Evolutionary conservation across 2,797 vertebrate species (phyloP).

Genomic region (Poecilia gillii): DNA sequence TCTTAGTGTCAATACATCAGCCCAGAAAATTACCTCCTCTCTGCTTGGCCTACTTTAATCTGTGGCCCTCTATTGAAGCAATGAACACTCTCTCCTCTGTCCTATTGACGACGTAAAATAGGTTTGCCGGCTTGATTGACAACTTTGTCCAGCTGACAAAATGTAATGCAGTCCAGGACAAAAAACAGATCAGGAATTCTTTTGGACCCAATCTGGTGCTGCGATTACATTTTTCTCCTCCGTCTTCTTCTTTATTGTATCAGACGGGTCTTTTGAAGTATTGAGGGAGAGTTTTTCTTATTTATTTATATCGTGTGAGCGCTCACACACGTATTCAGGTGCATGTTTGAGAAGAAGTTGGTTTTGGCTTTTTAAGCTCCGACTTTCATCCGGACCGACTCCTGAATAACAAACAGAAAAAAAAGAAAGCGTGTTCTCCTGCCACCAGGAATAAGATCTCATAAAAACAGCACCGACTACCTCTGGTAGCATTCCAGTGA

Average conservation of each 20-base stretch:
- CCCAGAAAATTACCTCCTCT: conserved; percentile 80
- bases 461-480: conserved; percentile 1
- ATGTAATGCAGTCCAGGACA: conserved; percentile 79
- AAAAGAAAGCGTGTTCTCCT: conserved; percentile 11
- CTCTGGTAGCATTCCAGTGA: conserved; percentile 27
- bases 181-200: conserved; percentile 80
- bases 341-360: conserved; percentile 31
- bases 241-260: conserved; percentile 76
- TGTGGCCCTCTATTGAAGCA: conserved; percentile 79
- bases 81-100: conserved; percentile 74
- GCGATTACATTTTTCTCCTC: conserved; percentile 78
- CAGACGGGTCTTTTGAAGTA: conserved; percentile 73
- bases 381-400: conserved; percentile 35
- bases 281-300: conserved; percentile 57
- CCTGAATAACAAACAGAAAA: conserved; percentile 22
- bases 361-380: conserved; percentile 29
- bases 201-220: conserved; percentile 79
- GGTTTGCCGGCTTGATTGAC: conserved; percentile 85
- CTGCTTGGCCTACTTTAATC: conserved; percentile 84
- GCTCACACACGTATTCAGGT: conserved; percentile 54
- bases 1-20: conserved; percentile 82
- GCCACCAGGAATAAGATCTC: conserved; percentile 29
- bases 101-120: conserved; percentile 84
- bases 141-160: conserved; percentile 85
- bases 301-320: conserved; percentile 35